Percentiles rank a stretch among this genome's conserved stretches.
phyloP scores from a whole-genome alignment of 1,140 invertebrate genomes.

The Hestina assimilis region DNA sequence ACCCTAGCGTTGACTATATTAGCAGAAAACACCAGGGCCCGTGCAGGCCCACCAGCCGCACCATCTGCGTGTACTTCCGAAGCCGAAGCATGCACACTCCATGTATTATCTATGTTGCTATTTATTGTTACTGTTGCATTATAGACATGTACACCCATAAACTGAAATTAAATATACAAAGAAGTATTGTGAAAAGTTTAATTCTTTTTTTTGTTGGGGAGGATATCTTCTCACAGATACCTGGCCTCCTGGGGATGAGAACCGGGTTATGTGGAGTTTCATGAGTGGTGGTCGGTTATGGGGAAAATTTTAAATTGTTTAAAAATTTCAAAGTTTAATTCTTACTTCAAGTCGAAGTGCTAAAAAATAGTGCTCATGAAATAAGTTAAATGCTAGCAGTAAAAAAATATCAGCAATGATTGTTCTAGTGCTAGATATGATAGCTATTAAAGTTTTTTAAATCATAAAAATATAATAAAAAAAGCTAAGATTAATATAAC shows the following conservation, averaged over 20 bases:
- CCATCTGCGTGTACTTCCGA: constrained; percentile 89
- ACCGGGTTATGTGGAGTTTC: too few species aligned
- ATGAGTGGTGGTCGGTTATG: too few species aligned
- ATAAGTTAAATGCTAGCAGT: too few species aligned
- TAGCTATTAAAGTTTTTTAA: neutral
- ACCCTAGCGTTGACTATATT: constrained; percentile 80
- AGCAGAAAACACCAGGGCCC: constrained; percentile 85
- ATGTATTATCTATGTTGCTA: constrained; percentile 80
- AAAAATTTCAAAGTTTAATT: too few species aligned
- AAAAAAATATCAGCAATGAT: too few species aligned
- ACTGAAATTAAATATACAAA: constrained; percentile 78
- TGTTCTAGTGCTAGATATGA: neutral
- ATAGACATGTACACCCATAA: constrained; percentile 91
- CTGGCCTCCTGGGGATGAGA: too few species aligned
- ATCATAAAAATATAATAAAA: neutral
- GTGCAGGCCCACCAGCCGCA: constrained; percentile 78
- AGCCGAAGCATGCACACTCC: constrained; percentile 86
- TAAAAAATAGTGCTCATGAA: too few species aligned
- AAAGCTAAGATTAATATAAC: neutral
- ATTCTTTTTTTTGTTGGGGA: too few species aligned
- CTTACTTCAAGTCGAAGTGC: too few species aligned
- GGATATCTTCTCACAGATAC: too few species aligned
- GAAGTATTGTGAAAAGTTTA: too few species aligned
- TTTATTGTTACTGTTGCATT: constrained; percentile 86
- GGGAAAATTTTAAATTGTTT: too few species aligned